phyloP scores from a whole-genome alignment of 2,797 vertebrate genomes.

The Poecilia gillii region DNA sequence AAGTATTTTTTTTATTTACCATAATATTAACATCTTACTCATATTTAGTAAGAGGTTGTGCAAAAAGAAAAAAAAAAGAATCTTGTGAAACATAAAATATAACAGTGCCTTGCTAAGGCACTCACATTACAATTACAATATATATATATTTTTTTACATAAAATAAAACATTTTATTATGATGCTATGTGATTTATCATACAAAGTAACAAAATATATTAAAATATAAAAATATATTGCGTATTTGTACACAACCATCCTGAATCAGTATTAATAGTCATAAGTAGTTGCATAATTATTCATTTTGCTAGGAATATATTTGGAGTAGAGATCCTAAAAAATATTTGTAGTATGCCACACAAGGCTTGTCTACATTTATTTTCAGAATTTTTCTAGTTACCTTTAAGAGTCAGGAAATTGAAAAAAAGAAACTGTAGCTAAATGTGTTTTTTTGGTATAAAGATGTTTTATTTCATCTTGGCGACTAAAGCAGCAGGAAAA shows the following conservation, averaged over 20 bases:
- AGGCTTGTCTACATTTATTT: neutral
- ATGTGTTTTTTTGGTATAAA: slow-evolving; percentile 1
- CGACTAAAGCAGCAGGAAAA: neutral
- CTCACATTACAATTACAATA: neutral
- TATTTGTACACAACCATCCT: neutral
- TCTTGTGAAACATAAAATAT: neutral
- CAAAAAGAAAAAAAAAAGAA: neutral
- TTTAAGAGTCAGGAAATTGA: neutral
- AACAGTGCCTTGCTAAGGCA: neutral
- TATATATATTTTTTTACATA: too few species aligned
- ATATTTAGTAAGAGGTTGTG: neutral
- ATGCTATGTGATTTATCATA: neutral
- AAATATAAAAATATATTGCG: neutral
- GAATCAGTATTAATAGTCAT: neutral
- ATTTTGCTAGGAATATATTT: neutral
- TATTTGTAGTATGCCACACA: neutral
- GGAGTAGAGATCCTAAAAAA: neutral
- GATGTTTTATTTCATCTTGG: slow-evolving; percentile 3
- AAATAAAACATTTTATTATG: neutral
- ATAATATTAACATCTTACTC: neutral
- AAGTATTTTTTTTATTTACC: neutral
- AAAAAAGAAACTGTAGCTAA: neutral
- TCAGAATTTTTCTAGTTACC: neutral
- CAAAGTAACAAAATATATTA: neutral
- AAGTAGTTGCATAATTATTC: neutral